Conservation (phyloP, 2,888 invertebrate genomes). For the Ischnus inquisitorius region DNA sequence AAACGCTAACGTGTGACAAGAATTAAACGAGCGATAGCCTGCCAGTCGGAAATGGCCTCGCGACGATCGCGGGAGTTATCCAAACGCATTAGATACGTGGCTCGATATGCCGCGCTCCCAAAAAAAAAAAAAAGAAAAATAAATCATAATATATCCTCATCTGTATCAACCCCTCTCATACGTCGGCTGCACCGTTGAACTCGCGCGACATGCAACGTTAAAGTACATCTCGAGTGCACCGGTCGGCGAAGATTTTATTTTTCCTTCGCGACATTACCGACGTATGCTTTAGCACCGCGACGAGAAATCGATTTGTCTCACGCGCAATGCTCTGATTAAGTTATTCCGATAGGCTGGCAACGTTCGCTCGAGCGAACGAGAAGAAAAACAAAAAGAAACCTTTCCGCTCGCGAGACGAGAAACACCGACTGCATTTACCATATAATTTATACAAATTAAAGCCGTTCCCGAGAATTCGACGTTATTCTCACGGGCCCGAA, state of each 20-base stretch:
- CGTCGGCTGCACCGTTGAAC: slow-evolving; percentile 23
- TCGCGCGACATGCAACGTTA: not conserved
- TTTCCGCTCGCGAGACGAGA: not conserved
- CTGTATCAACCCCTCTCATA: slow-evolving; percentile 18
- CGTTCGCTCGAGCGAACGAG: slow-evolving; percentile 24
- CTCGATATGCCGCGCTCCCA: slow-evolving; percentile 44
- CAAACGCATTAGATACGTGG: slow-evolving; percentile 57
- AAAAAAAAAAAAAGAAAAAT: slow-evolving; percentile 31
- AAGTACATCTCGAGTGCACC: slow-evolving; percentile 36
- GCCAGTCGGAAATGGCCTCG: slow-evolving; percentile 52
- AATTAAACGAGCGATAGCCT: slow-evolving; percentile 42
- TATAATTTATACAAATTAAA: not conserved
- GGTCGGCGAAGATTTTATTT: slow-evolving; percentile 40
- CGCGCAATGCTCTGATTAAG: slow-evolving; percentile 57
- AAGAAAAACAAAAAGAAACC: not conserved
- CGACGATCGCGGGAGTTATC: slow-evolving; percentile 35
- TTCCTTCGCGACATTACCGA: slow-evolving; percentile 29
- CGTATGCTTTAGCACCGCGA: not conserved
- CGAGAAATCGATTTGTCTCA: slow-evolving; percentile 66
- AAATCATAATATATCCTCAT: slow-evolving; percentile 43
- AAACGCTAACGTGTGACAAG: slow-evolving; percentile 47
- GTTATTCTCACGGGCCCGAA: not conserved
- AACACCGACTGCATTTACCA: not conserved
- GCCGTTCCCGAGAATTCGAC: not conserved
- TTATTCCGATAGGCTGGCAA: slow-evolving; percentile 37